Conservation (phyloP, 1,140 invertebrate species). For the Brachionus rotundiformis region DNA sequence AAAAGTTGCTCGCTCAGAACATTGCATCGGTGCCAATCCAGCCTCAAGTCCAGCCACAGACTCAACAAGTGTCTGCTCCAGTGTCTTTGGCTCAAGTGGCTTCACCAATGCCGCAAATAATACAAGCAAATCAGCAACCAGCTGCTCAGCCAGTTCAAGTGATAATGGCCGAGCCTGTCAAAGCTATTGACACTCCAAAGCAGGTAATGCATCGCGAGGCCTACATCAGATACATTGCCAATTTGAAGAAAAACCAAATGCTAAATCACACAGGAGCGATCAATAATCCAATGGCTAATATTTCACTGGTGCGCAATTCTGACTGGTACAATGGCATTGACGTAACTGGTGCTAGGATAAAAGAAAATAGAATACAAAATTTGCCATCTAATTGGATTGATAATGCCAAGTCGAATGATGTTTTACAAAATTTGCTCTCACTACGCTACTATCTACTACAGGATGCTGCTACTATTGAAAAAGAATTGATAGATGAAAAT, state of each 20-base stretch:
- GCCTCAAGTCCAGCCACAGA: not conserved
- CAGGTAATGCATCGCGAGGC: conserved; percentile 31
- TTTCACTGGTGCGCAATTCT: not conserved
- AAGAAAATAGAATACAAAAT: not conserved
- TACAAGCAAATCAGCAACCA: not conserved
- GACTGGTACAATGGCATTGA: conserved; percentile 51
- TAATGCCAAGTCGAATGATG: conserved; percentile 14
- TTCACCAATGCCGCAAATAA: not conserved
- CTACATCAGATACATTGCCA: conserved; percentile 25
- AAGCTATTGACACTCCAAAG: not conserved
- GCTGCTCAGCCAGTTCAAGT: not conserved
- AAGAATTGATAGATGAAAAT: not conserved
- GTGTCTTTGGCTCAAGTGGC: not conserved
- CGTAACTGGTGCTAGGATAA: not conserved
- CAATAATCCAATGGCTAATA: conserved; percentile 2
- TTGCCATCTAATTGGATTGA: conserved; percentile 34
- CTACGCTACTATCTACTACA: conserved; percentile 29
- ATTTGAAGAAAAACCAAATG: not conserved
- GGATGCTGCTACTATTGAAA: conserved; percentile 16
- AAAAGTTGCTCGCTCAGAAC: not conserved
- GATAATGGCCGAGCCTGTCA: not conserved
- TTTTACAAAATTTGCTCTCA: conserved; percentile 33
- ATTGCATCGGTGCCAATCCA: not conserved
- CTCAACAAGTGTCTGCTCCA: not conserved
- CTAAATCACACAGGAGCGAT: not conserved